These are phyloP conservation scores for Siphamia tubifer DNA, from an alignment of 2,113 vertebrate genomes.

Conservation along the genomic window DNA sequence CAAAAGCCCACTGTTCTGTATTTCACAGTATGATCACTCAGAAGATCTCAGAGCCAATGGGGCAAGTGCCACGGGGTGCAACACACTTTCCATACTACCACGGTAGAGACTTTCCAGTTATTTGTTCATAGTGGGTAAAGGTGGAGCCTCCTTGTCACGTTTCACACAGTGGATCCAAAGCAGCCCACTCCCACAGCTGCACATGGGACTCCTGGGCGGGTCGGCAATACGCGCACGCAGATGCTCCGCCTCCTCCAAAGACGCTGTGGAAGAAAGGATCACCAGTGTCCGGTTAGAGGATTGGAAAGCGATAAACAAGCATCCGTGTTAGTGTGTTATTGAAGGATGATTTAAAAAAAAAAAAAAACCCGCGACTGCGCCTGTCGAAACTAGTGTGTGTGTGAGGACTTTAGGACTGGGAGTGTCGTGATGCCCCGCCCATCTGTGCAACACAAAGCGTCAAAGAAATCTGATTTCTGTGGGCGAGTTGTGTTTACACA, in stretches of 20 bases:
- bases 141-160: conserved; percentile 61
- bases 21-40: too few species aligned
- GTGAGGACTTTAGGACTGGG: not conserved
- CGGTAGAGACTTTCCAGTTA: conserved; percentile 12
- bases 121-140: not conserved
- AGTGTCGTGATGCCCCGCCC: not conserved
- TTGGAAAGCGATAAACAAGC: conserved; percentile 10
- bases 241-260: conserved; percentile 73
- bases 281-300: not conserved
- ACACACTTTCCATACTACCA: not conserved
- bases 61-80: not conserved
- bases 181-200: conserved; percentile 48
- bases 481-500: conserved; percentile 65
- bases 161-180: not conserved
- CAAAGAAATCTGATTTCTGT: conserved; percentile 41
- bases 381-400: not conserved
- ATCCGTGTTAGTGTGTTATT: not conserved
- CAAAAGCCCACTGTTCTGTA: too few species aligned
- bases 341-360: not conserved
- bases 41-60: not conserved
- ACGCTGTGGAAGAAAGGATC: conserved; percentile 57
- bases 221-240: conserved; percentile 46
- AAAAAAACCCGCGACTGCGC: too few species aligned
- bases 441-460: not conserved
- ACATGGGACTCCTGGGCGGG: conserved; percentile 57